phyloP scores from a whole-genome alignment of 2,797 vertebrate species.

The Trichosurus vulpecula region DNA sequence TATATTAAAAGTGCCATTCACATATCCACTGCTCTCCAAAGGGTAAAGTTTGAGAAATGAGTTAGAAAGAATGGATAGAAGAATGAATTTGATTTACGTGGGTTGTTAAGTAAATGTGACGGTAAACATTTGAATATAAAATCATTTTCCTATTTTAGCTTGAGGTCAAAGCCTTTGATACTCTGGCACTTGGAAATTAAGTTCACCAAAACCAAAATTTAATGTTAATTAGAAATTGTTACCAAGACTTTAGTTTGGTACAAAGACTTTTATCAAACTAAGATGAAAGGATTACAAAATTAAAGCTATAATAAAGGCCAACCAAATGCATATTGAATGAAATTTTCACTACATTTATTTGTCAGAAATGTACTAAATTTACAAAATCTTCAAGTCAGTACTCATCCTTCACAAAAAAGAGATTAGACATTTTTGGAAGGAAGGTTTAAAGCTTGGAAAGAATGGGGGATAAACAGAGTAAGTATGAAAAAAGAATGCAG shows the following conservation, averaged over 20 bases:
- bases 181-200: neutral
- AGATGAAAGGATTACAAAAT: neutral
- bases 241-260: neutral
- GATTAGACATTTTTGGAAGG: neutral
- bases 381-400: neutral
- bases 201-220: conserved; percentile 20
- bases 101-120: conserved; percentile 39
- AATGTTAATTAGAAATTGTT: neutral
- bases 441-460: neutral
- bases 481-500: neutral
- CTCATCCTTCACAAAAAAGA: neutral
- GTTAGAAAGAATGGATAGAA: neutral
- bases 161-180: neutral
- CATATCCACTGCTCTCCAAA: conserved; percentile 23
- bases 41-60: conserved; percentile 11
- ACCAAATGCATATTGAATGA: neutral
- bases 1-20: neutral
- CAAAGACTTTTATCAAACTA: neutral
- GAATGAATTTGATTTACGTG: conserved; percentile 40
- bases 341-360: neutral
- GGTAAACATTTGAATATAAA: conserved; percentile 35
- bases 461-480: neutral
- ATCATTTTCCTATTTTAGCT: neutral
- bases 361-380: neutral
- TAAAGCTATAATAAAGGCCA: neutral